phyloP scores from a whole-genome alignment of 2,113 vertebrate genomes.

The Shinisaurus crocodilurus region DNA sequence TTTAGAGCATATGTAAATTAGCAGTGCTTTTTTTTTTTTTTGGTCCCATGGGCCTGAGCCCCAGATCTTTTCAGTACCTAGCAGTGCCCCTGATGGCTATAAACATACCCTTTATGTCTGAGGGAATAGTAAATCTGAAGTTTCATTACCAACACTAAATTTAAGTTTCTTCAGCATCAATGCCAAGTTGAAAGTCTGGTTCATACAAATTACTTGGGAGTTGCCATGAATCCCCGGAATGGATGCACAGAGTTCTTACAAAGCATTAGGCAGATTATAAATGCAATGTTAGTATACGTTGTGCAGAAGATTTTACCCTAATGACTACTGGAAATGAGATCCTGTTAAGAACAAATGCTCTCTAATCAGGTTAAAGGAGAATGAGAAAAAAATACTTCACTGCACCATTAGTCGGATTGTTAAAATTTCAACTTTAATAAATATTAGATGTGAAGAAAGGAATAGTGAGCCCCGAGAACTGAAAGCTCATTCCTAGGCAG shows the following conservation, averaged over 20 bases:
- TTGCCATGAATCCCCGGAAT: neutral
- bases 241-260: conserved; percentile 18
- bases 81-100: neutral
- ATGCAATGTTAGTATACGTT: conserved; percentile 34
- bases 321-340: conserved; percentile 50
- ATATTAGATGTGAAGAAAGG: neutral
- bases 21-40: no score
- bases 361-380: conserved; percentile 45
- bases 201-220: neutral
- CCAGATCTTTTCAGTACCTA: no score
- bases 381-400: conserved; percentile 42
- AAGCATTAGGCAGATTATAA: neutral
- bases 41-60: no score
- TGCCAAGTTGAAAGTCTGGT: neutral
- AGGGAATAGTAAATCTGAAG: neutral
- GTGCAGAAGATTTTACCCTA: conserved; percentile 39
- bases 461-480: neutral
- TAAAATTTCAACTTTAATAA: conserved; percentile 47
- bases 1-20: no score
- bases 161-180: neutral
- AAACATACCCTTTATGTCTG: neutral
- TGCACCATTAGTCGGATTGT: conserved; percentile 43
- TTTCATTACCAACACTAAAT: neutral
- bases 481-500: neutral
- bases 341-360: conserved; percentile 56